These are phyloP conservation scores for Empidonax alnorum DNA, from an alignment of 2,113 vertebrate species.

Conservation along the genomic window DNA sequence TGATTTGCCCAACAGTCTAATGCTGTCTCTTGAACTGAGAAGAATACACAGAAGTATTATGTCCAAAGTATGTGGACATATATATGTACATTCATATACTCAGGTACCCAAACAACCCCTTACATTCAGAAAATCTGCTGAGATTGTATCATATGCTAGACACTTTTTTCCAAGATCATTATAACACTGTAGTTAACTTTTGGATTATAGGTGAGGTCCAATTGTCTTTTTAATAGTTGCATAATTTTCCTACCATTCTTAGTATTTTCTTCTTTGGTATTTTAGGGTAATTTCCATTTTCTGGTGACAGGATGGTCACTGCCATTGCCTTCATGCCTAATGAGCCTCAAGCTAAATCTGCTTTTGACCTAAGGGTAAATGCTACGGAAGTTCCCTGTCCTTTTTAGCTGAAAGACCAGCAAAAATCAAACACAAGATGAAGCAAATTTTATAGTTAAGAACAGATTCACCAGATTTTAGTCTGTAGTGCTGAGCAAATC, in stretches of 20 bases:
- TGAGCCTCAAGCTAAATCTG: not conserved
- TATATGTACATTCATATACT: not conserved
- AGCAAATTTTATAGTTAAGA: not conserved
- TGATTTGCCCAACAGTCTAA: not conserved
- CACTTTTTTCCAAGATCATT: not conserved
- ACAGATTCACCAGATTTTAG: not conserved
- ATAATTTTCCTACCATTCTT: not conserved
- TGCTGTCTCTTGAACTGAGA: not conserved
- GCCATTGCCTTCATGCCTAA: not conserved
- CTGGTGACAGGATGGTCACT: not conserved
- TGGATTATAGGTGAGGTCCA: not conserved
- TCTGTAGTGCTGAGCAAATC: not conserved
- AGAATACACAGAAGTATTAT: not conserved
- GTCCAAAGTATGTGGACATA: not conserved
- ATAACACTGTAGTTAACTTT: not conserved
- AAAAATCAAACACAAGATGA: not conserved
- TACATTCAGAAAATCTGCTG: not conserved
- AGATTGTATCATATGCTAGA: not conserved
- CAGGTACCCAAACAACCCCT: not conserved
- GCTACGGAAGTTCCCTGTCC: not conserved
- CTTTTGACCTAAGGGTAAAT: not conserved
- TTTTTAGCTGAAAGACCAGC: not conserved
- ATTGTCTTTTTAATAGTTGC: not conserved
- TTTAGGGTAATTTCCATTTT: not conserved
- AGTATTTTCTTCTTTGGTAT: not conserved